A percentile compares a stretch with the other conserved stretches of the same genome.
phyloP scores from a whole-genome alignment of 2,113 vertebrate genomes.

The Shinisaurus crocodilurus region DNA sequence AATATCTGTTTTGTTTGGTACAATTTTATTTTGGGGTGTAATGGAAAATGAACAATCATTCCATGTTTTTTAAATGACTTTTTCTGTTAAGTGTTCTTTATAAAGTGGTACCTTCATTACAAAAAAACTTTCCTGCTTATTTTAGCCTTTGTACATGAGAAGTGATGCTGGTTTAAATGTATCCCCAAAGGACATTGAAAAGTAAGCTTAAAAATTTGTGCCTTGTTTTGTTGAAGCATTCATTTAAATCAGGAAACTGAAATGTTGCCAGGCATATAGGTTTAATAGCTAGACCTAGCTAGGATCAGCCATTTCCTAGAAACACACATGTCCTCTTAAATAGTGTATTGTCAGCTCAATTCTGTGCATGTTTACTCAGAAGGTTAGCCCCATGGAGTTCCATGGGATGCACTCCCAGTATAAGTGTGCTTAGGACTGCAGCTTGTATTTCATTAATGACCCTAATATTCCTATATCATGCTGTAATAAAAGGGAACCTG shows the following conservation, averaged over 20 bases:
- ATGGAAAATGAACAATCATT: constrained; percentile 4
- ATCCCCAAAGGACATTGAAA: constrained; percentile 46
- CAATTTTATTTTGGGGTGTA: constrained; percentile 33
- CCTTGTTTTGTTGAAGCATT: constrained; percentile 67
- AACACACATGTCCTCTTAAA: background rate
- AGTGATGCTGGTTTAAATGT: constrained; percentile 29
- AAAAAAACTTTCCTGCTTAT: constrained; percentile 65
- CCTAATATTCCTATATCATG: background rate
- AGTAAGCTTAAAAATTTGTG: constrained; percentile 70
- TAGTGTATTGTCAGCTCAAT: background rate
- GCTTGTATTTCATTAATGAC: background rate
- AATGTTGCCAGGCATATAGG: background rate
- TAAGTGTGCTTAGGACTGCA: background rate
- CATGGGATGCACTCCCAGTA: background rate
- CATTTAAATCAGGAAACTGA: background rate
- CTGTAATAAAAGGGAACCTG: accelerated
- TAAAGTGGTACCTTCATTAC: constrained; percentile 62
- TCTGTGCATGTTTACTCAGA: background rate
- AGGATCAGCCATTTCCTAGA: background rate
- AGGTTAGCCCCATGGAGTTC: background rate
- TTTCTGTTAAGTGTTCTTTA: constrained; percentile 49
- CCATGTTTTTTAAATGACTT: constrained; percentile 32
- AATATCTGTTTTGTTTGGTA: constrained; percentile 38
- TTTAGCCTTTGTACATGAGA: constrained; percentile 37
- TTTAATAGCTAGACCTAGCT: background rate